phyloP scores from a whole-genome alignment of 2,888 invertebrate species.

The Hydroisotoma schaefferi region DNA sequence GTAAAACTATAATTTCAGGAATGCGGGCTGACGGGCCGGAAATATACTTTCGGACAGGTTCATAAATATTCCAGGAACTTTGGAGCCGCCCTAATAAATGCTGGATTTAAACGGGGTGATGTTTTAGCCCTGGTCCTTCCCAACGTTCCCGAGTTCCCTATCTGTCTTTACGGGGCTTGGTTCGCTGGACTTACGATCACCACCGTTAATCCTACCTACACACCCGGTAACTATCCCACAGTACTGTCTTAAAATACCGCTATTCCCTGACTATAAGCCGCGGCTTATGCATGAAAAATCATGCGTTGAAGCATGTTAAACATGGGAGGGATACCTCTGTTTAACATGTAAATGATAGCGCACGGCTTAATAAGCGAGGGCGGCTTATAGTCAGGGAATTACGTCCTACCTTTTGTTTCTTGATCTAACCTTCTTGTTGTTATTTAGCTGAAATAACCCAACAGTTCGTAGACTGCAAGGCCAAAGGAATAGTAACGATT shows the following conservation, averaged over 20 bases:
- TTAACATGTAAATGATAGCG: too few relatives aligned
- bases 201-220: conserved; percentile 49
- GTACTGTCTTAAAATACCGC: background rate
- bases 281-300: too few relatives aligned
- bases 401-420: background rate
- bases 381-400: too few relatives aligned
- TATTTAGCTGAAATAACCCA: conserved; percentile 36
- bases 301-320: too few relatives aligned
- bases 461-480: conserved; percentile 56
- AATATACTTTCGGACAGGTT: conserved; percentile 33
- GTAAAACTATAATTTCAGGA: conserved; percentile 25
- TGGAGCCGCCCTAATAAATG: conserved; percentile 38
- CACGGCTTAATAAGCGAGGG: too few relatives aligned
- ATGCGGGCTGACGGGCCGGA: conserved; percentile 34
- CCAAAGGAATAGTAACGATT: conserved; percentile 63
- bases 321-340: too few relatives aligned
- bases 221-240: too few relatives aligned
- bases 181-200: conserved; percentile 46
- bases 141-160: conserved; percentile 48
- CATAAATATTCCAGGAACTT: conserved; percentile 44
- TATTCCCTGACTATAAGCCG: too few relatives aligned
- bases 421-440: conserved; percentile 1
- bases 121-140: conserved; percentile 48
- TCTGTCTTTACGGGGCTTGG: conserved; percentile 43
- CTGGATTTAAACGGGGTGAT: conserved; percentile 38